Conservation (phyloP, 1,140 invertebrate genomes). For the Danaus plexippus region DNA sequence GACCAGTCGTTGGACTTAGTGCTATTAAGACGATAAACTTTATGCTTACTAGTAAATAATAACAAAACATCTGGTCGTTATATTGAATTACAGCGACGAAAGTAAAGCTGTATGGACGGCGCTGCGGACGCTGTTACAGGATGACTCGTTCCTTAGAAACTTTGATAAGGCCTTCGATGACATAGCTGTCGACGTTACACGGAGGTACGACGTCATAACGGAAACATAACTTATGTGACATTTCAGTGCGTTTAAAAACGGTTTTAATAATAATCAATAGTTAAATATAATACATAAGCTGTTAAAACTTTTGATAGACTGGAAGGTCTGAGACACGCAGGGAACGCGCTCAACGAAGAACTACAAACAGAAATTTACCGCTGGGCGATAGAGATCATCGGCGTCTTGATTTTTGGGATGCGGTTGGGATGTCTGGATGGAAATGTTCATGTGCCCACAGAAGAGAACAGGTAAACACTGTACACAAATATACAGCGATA, state of each 20-base stretch:
- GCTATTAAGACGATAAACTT: neutral
- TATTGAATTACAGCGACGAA: constrained; percentile 41
- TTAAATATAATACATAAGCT: neutral
- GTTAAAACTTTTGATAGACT: constrained; percentile 27
- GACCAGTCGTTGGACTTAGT: neutral
- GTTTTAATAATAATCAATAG: neutral
- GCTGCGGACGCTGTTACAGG: constrained; percentile 42
- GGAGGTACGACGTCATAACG: constrained; percentile 30
- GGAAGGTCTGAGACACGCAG: constrained; percentile 42
- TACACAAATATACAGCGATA: neutral
- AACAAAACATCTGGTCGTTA: too few species aligned
- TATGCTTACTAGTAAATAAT: too few species aligned
- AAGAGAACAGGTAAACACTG: constrained; percentile 38
- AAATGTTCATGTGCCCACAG: constrained; percentile 34
- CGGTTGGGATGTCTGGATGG: constrained; percentile 53
- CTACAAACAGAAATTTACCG: constrained; percentile 52
- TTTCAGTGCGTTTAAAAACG: too few species aligned
- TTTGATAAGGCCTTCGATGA: constrained; percentile 51
- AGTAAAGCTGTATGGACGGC: constrained; percentile 51
- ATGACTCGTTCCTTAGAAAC: constrained; percentile 38
- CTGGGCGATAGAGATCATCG: constrained; percentile 55
- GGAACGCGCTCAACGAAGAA: constrained; percentile 58
- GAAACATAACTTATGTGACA: neutral
- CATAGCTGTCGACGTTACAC: constrained; percentile 47
- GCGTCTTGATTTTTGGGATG: constrained; percentile 48